Evolutionary conservation across 2,113 vertebrate genomes (phyloP).

Genomic region (Paedocypris sp.): DNA sequence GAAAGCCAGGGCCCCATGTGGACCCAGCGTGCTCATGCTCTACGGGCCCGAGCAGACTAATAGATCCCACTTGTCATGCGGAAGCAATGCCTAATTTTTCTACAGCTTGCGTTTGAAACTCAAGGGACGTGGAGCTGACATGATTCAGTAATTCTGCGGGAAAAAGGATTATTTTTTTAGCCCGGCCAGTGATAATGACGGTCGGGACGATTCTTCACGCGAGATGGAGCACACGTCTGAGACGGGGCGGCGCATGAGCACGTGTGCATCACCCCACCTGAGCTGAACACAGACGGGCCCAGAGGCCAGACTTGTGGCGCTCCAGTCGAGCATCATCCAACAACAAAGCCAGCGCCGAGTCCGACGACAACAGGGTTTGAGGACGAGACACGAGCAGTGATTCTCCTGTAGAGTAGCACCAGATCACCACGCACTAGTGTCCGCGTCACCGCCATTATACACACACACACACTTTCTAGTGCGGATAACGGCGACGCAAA

Average conservation of each 20-base stretch:
- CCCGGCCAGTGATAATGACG: conserved; percentile 53
- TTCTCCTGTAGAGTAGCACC: conserved; percentile 39
- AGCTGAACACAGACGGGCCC: conserved; percentile 32
- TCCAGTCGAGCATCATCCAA: conserved; percentile 29
- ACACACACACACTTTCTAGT: too few relatives aligned
- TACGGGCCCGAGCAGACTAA: conserved; percentile 57
- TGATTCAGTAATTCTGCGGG: conserved; percentile 53
- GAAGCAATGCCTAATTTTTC: conserved; percentile 62
- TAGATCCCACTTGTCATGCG: conserved; percentile 64
- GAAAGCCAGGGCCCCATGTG: conserved; percentile 21
- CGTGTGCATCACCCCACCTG: conserved; percentile 1
- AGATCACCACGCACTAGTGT: conserved; percentile 34
- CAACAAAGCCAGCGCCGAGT: conserved; percentile 34
- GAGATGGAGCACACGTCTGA: conserved; percentile 50
- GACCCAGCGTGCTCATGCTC: conserved; percentile 49
- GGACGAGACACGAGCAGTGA: conserved; percentile 35
- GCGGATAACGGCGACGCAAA: too few relatives aligned
- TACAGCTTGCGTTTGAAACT: conserved; percentile 55
- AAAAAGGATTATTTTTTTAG: conserved; percentile 43
- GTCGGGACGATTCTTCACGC: conserved; percentile 46
- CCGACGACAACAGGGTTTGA: conserved; percentile 41
- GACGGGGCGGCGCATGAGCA: conserved; percentile 24
- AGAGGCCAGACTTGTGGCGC: conserved; percentile 31
- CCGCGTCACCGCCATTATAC: conserved; percentile 34
- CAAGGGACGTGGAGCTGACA: conserved; percentile 48